Conservation (phyloP, 1,140 invertebrate species). For the Drosophila pandora region DNA sequence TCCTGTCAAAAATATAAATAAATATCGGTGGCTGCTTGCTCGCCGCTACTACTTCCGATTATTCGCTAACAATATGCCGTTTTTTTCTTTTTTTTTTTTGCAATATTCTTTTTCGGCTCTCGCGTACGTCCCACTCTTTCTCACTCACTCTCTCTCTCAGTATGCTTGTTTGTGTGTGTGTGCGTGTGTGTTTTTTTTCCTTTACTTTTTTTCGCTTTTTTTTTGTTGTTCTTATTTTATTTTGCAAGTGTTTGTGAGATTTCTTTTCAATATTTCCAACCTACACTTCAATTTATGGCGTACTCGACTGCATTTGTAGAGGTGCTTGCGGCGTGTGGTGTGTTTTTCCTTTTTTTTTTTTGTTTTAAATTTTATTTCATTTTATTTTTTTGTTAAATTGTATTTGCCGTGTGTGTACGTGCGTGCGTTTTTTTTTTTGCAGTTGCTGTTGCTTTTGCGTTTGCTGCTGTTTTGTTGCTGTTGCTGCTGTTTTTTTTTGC, state of each 20-base stretch:
- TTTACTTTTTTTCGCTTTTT: background rate
- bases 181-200: background rate
- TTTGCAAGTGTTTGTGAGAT: background rate
- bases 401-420: background rate
- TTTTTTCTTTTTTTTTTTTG: background rate
- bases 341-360: background rate
- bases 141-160: background rate
- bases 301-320: slow-evolving; percentile 13
- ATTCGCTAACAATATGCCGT: background rate
- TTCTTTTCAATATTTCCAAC: slow-evolving; percentile 1
- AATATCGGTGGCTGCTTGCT: background rate
- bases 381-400: too few species aligned
- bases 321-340: slow-evolving; percentile 9
- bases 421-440: slow-evolving; percentile 4
- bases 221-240: background rate
- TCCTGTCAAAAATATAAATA: slow-evolving; percentile 6
- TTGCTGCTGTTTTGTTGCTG: background rate
- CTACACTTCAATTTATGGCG: slow-evolving; percentile 3
- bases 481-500: slow-evolving; percentile 1
- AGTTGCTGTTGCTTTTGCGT: slow-evolving; percentile 10
- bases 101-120: background rate
- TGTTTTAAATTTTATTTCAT: background rate
- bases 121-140: background rate
- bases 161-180: background rate
- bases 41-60: background rate